These are phyloP conservation scores for Pomatostomus ruficeps DNA, from an alignment of 2,113 vertebrate genomes.

Conservation along the genomic window DNA sequence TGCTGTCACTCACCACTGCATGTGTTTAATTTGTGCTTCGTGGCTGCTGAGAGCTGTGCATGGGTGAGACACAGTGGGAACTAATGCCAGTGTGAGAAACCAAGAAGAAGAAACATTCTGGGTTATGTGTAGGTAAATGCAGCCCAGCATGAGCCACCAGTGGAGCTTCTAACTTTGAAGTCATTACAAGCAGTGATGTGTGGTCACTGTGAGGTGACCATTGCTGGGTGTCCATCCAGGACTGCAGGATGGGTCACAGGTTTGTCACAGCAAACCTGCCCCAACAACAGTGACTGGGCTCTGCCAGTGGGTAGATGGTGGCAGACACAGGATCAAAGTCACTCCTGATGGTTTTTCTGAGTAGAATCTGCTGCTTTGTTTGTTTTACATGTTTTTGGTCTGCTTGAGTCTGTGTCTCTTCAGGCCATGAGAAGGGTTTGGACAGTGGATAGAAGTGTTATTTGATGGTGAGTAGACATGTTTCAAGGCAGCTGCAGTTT, in stretches of 20 bases:
- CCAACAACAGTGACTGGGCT: accelerated
- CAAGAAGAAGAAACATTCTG: neutral
- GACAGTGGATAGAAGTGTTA: neutral
- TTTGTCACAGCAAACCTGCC: neutral
- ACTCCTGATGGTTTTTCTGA: neutral
- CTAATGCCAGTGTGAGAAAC: accelerated
- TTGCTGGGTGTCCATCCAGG: neutral
- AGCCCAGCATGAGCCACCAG: neutral
- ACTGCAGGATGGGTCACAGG: neutral
- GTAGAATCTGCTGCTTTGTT: neutral
- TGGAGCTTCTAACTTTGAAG: neutral
- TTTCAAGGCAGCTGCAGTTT: neutral
- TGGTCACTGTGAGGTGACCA: accelerated
- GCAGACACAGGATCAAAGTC: neutral
- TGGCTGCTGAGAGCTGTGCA: accelerated
- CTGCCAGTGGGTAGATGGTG: neutral
- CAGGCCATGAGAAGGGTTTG: neutral
- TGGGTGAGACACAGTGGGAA: accelerated
- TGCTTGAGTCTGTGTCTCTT: neutral
- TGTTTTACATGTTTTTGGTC: neutral
- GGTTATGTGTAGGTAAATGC: neutral
- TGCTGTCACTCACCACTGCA: accelerated
- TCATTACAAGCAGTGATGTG: accelerated
- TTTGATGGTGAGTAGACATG: neutral
- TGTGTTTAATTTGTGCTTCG: neutral